phyloP scores from a whole-genome alignment of 2,888 invertebrate species.

The Microplitis deprimator region DNA sequence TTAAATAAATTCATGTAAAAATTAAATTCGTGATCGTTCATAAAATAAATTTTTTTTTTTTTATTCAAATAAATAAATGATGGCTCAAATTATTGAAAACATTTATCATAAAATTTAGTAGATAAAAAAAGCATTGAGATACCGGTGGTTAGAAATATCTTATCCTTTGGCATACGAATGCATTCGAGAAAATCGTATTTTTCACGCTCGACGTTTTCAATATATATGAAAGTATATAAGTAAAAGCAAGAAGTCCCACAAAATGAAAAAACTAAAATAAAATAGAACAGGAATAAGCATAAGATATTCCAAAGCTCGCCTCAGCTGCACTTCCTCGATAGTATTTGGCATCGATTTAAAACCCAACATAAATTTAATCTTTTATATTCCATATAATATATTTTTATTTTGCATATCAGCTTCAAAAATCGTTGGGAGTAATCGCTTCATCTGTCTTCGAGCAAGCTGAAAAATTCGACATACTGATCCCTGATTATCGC shows the following conservation, averaged over 20 bases:
- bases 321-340: constrained; percentile 10
- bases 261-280: background rate
- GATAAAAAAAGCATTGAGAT: background rate
- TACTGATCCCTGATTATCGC: background rate
- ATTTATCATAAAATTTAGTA: background rate
- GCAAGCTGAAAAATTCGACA: background rate
- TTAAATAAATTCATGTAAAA: too few relatives aligned
- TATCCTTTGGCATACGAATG: background rate
- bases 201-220: constrained; percentile 10
- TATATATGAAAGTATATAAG: background rate
- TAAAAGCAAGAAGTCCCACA: background rate
- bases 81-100: background rate
- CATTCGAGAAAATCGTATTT: constrained; percentile 3
- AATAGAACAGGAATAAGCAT: background rate
- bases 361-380: background rate
- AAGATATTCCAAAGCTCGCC: background rate
- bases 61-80: too few relatives aligned
- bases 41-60: too few relatives aligned
- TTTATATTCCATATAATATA: background rate
- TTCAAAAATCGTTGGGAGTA: background rate
- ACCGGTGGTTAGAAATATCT: background rate
- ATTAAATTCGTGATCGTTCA: too few relatives aligned
- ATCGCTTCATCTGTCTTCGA: background rate
- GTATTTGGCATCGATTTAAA: constrained; percentile 13
- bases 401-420: background rate